Conservation (phyloP, 1,140 invertebrate species). For the Caerostris extrusa region DNA sequence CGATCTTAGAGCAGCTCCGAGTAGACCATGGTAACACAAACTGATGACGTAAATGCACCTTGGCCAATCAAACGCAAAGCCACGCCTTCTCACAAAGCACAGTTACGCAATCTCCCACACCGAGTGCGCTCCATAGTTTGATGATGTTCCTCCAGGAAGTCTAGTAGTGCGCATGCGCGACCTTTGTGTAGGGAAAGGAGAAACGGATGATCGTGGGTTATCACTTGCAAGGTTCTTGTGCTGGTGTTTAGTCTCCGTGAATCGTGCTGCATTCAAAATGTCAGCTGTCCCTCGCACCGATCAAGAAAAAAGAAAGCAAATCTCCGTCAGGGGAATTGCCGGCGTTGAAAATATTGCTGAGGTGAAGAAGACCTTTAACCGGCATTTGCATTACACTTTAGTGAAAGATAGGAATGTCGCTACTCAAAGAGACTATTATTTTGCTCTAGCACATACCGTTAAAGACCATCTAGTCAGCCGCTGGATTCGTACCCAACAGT, state of each 20-base stretch:
- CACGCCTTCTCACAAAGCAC: neutral
- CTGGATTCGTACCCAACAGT: conserved; percentile 99
- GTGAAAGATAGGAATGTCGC: conserved; percentile 99
- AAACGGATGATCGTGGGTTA: conserved; percentile 51
- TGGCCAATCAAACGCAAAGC: neutral
- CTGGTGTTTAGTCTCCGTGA: neutral
- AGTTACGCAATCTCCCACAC: neutral
- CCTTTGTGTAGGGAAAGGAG: conserved; percentile 60
- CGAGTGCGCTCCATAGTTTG: neutral
- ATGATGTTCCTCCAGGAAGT: conserved; percentile 11
- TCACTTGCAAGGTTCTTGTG: conserved; percentile 55
- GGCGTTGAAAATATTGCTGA: conserved; percentile 95
- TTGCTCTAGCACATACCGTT: conserved; percentile 97
- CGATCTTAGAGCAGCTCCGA: neutral
- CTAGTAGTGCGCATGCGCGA: conserved; percentile 68
- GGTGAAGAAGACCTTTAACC: conserved; percentile 99
- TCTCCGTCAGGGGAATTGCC: conserved; percentile 98
- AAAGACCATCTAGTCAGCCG: conserved; percentile 98
- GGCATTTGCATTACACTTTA: conserved; percentile 98
- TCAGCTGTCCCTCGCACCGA: conserved; percentile 83
- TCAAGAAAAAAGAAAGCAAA: conserved; percentile 97
- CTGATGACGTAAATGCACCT: neutral
- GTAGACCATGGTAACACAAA: neutral
- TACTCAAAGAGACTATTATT: conserved; percentile 98
- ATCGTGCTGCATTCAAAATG: conserved; percentile 24